phyloP scores from a whole-genome alignment of 2,113 vertebrate genomes.

The Siniperca knerii region DNA sequence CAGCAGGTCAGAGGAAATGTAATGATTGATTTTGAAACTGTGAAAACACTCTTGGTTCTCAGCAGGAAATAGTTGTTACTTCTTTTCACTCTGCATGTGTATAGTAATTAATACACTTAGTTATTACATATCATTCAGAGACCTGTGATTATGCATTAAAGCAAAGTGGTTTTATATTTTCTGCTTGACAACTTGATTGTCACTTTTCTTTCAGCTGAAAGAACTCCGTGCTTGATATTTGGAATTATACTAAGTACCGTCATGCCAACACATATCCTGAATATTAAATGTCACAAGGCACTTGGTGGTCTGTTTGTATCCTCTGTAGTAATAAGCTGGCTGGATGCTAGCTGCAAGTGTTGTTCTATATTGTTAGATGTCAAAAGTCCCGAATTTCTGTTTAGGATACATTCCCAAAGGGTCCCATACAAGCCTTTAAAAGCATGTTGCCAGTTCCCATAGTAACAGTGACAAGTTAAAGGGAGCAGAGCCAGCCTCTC shows the following conservation, averaged over 20 bases:
- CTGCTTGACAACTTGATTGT: conserved; percentile 16
- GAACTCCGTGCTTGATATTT: conserved; percentile 17
- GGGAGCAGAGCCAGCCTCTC: conserved; percentile 29
- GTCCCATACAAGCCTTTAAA: conserved; percentile 38
- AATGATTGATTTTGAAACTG: background rate
- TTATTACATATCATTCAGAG: background rate
- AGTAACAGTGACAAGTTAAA: conserved; percentile 59
- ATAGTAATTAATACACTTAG: conserved; percentile 15
- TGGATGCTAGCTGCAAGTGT: conserved; percentile 20
- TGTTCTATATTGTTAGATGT: conserved; percentile 32
- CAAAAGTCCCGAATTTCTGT: conserved; percentile 32
- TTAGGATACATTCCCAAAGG: conserved; percentile 33
- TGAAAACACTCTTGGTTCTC: conserved; percentile 32
- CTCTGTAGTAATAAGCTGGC: conserved; percentile 14
- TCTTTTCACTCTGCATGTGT: background rate
- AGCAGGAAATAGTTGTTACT: background rate
- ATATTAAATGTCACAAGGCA: conserved; percentile 22
- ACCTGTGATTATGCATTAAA: conserved; percentile 2
- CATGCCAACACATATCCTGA: conserved; percentile 11
- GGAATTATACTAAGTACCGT: background rate
- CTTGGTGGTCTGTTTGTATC: background rate
- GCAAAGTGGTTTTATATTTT: background rate
- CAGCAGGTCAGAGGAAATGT: background rate
- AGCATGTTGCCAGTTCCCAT: conserved; percentile 66
- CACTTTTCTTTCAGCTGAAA: background rate